Percentiles rank a stretch among this genome's conserved stretches.
phyloP scores from a whole-genome alignment of 2,113 vertebrate genomes.

The Megaceryle torquata region DNA sequence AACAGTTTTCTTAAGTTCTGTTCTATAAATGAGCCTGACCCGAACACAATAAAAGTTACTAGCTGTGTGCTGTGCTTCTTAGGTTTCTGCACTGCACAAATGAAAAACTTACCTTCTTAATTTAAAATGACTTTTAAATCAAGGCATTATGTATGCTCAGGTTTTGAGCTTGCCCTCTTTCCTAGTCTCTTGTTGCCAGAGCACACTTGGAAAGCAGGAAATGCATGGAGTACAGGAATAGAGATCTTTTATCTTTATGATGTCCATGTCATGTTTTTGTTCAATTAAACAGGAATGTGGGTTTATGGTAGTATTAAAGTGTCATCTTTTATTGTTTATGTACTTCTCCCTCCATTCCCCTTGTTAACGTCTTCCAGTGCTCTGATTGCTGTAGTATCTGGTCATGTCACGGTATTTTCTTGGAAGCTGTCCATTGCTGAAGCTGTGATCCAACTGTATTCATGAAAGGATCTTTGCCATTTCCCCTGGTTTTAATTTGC shows the following conservation, averaged over 20 bases:
- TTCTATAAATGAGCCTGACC: neutral
- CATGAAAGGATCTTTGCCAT: neutral
- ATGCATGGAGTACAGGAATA: rapidly evolving
- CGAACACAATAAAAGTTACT: neutral
- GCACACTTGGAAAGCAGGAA: neutral
- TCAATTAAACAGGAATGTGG: neutral
- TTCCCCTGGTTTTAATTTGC: neutral
- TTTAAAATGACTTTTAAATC: neutral
- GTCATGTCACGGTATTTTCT: neutral
- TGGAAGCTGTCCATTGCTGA: neutral
- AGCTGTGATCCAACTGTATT: neutral
- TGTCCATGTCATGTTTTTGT: neutral
- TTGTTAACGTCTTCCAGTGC: neutral
- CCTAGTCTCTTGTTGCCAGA: neutral
- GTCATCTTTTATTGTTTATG: neutral
- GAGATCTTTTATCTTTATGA: neutral
- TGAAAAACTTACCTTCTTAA: neutral
- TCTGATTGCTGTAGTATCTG: neutral
- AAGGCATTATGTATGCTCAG: neutral
- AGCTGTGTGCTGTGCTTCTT: neutral
- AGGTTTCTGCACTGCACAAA: neutral
- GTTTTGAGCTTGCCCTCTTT: neutral
- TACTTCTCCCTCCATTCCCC: neutral
- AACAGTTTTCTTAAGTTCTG: neutral
- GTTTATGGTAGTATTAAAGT: neutral